Percentiles rank a stretch among this genome's conserved stretches.
Evolutionary conservation across 2,888 invertebrate species (phyloP).

Genomic region (Stenchaetothrips biformis): DNA sequence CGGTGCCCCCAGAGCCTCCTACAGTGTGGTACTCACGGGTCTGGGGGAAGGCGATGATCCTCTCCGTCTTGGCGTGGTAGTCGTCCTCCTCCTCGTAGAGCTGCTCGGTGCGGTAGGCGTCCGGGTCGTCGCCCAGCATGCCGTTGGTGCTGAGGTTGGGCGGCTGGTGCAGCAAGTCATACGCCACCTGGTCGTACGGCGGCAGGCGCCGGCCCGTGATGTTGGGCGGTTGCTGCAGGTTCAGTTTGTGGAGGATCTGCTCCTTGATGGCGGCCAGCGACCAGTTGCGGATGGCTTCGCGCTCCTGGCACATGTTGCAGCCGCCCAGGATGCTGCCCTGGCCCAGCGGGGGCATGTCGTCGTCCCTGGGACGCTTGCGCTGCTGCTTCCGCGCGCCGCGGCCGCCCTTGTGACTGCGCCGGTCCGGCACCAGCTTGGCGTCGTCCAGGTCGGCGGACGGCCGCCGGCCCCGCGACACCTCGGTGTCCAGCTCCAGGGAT

Average conservation of each 20-base stretch:
- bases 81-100: slow-evolving; percentile 57
- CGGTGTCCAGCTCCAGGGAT: not conserved
- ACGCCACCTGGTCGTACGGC: slow-evolving; percentile 40
- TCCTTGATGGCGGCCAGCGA: slow-evolving; percentile 57
- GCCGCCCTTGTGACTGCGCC: not conserved
- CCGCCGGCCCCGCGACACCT: not conserved
- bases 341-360: slow-evolving; percentile 29
- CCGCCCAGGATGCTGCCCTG: slow-evolving; percentile 39
- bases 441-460: too few relatives aligned
- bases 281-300: slow-evolving; percentile 54
- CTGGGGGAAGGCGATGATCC: slow-evolving; percentile 62
- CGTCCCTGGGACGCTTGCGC: not conserved
- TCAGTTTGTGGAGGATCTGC: slow-evolving; percentile 56
- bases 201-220: slow-evolving; percentile 56
- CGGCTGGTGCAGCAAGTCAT: not conserved
- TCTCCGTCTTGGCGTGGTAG: slow-evolving; percentile 62
- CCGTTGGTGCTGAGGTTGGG: slow-evolving; percentile 36
- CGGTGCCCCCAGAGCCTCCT: not conserved
- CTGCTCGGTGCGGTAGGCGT: slow-evolving; percentile 34
- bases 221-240: slow-evolving; percentile 55
- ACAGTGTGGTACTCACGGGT: slow-evolving; percentile 37
- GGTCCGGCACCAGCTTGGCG: not conserved
- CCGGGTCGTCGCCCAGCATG: slow-evolving; percentile 50
- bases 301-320: slow-evolving; percentile 53
- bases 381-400: slow-evolving; percentile 1